These are phyloP conservation scores for Tiaroga cobitis DNA, from an alignment of 2,797 vertebrate genomes.

Conservation along the genomic window DNA sequence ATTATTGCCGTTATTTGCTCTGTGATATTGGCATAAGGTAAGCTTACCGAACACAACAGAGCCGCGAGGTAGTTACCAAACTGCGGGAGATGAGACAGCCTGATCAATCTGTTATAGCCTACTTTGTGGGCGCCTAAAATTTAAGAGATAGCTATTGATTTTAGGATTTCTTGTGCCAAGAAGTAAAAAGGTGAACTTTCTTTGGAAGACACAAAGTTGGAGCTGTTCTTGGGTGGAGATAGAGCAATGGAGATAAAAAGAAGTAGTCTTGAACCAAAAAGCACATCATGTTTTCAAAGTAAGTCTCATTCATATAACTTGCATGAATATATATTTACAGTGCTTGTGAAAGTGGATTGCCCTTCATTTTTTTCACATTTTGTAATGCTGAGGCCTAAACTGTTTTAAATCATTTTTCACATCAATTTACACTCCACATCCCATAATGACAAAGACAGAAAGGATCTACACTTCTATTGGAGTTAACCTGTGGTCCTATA, in stretches of 20 bases:
- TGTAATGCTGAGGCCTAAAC: no score
- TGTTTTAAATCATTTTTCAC: no score
- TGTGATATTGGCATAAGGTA: conserved; percentile 14
- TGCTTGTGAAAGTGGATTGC: no score
- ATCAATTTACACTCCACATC: no score
- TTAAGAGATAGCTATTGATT: conserved; percentile 46
- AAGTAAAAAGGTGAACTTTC: conserved; percentile 35
- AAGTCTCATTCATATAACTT: neutral
- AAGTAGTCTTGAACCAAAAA: neutral
- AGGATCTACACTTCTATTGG: no score
- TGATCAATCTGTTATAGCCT: conserved; percentile 24
- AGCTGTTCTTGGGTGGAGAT: neutral
- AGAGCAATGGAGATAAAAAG: neutral
- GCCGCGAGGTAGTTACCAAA: conserved; percentile 57
- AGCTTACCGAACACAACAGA: conserved; percentile 44
- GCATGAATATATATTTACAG: no score
- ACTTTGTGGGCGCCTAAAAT: conserved; percentile 30
- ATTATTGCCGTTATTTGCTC: conserved; percentile 4
- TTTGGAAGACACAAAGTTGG: conserved; percentile 12
- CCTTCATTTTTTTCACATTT: no score
- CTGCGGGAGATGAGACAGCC: conserved; percentile 14
- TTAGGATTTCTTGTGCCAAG: conserved; percentile 33
- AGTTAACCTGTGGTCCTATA: no score
- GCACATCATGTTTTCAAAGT: neutral
- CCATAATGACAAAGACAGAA: no score